Conservation (phyloP, 2,888 invertebrate genomes). For the Lasiommata megera region DNA sequence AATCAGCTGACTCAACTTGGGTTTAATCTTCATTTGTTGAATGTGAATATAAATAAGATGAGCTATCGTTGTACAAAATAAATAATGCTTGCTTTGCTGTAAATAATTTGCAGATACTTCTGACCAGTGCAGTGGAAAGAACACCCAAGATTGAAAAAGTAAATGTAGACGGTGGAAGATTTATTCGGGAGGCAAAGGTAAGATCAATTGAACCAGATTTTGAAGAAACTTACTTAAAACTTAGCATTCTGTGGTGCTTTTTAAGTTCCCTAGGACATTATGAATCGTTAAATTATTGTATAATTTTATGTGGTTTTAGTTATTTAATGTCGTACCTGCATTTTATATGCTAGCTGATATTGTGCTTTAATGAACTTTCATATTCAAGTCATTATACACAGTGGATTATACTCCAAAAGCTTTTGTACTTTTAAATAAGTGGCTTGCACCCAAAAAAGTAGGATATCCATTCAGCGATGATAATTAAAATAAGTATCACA, state of each 20-base stretch:
- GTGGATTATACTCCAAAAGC: too few relatives aligned
- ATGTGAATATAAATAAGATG: too few relatives aligned
- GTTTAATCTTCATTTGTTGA: too few relatives aligned
- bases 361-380: not conserved
- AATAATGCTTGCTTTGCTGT: too few relatives aligned
- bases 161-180: slow-evolving; percentile 96
- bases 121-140: slow-evolving; percentile 95
- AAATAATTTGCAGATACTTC: slow-evolving; percentile 86
- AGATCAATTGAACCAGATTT: slow-evolving; percentile 51
- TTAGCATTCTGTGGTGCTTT: not conserved
- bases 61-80: too few relatives aligned
- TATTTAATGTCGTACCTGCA: not conserved
- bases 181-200: slow-evolving; percentile 99
- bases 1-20: too few relatives aligned
- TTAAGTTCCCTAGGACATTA: not conserved
- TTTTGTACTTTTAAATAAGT: too few relatives aligned
- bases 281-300: not conserved
- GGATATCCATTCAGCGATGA: too few relatives aligned
- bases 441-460: too few relatives aligned
- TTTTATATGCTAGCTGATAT: not conserved
- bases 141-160: slow-evolving; percentile 97
- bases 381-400: not conserved
- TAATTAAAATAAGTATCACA: slow-evolving; percentile 2
- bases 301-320: not conserved
- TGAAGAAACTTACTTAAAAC: not conserved